Base-by-base conservation (phyloP, 2,888 invertebrate species). In the Drosophila sordidula region DNA sequence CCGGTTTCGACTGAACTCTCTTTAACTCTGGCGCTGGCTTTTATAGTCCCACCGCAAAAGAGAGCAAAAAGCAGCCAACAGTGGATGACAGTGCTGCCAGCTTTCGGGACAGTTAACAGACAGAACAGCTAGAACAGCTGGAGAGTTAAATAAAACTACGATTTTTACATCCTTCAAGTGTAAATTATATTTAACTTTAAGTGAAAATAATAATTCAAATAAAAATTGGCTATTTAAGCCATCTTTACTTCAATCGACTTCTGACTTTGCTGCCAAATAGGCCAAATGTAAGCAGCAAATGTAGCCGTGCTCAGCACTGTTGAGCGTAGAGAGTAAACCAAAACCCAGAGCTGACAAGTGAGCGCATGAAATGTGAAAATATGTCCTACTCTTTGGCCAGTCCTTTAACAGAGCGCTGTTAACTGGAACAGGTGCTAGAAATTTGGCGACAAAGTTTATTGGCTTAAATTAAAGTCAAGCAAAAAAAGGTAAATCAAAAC, bases 1-100 rank as follows among this genome's bases (percentile, higher is more conserved):
- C 87, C 85, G 85, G 82, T 81, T 81, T 69, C 65, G 58, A 84
- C 68, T 63, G 86, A 80, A 78, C 69, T 78, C 75, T 72, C 63
- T 68, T 70, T 41, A 51, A 51, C 50, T 34, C 4, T 6, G 36
- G 18, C 70, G 41, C 57, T 74, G 50, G 46, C 84, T 81, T 81
- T 86, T 81, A 81, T 81, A 78, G 65, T 8, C 39, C 0, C 36
- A 42, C 22, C 46, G 42, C 34, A 12, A 52, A 52, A 63, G 73
- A 63, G 78, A 50, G 36, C n/a, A 39, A 50, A 54, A 54, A 29
- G 42, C 52, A 45, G 34, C 32, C 12, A 41, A 12, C n/a, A 8
- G 39, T 38, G 22, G 11, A 26, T 22, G n/a, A 26, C 55, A 61
- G 52, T 34, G 55, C 14, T 42, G 18, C 0, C 38, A 29, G 34